Evolutionary conservation across 2,888 invertebrate species (phyloP), one percentile per base, ranked within the genome.

Genomic region (Drosophila maculinotata): DNA sequence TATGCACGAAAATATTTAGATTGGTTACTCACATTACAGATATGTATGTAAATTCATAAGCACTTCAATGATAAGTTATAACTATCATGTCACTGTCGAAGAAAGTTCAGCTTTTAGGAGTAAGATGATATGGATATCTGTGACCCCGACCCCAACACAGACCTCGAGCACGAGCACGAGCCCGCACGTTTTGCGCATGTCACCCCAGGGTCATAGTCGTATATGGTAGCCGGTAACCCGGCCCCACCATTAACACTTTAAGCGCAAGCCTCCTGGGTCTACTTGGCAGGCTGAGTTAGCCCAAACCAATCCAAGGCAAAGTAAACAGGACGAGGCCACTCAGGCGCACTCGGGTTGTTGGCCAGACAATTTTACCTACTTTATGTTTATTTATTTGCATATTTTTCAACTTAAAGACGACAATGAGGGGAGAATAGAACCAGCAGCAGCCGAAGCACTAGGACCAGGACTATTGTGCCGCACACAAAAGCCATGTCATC

Each of bases 311-410:
- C 23, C 52, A 26, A 12, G 56, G 23, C 45, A 48, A 49, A 54
- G 69, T 41, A 73, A 73, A 69, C 69, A 71, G 63, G 59, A 67
- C 53, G 38, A 45, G 49, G 51, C 75, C 63, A 76, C 75, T 71
- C 62, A 71, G 64, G 62, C 60, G 54, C 72, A 42, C 70, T 69
- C 72, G 85, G 82, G 85, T 85, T 81, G 77, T 81, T 81, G 81
- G 85, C 85, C 82, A 79, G 82, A 85, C 81, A 82, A 85, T 81
- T 81, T 81, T 81, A 81, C 81, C 82, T 85, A 81, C 79, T 81
- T 81, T 81, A 77, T 79, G 75, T 65, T 71, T 82, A 79, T 85
- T 82, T 81, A 81, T 81, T 81, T 81, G 83, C 81, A 81, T 81
- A 81, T 81, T 85, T 85, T 77, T 65, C 77, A 85, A 82, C 82